Base-by-base conservation (phyloP, 2,113 vertebrate genomes). In the Nansenia antarctica region DNA sequence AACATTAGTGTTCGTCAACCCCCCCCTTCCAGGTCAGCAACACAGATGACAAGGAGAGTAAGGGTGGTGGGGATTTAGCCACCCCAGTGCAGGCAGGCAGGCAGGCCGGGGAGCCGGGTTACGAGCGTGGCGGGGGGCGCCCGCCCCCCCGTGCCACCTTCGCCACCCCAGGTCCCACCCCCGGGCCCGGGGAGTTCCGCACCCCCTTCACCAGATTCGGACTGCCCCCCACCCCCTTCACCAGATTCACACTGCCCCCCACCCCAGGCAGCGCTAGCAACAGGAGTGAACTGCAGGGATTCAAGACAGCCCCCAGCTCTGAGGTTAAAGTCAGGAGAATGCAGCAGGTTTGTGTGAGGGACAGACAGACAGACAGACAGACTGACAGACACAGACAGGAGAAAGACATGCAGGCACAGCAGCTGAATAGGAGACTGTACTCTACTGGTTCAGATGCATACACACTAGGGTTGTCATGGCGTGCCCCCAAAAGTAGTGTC, bases 201-300 rank as follows among this genome's bases (percentile, higher is more conserved):
- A 63, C 67, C 70, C 6, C 79, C 69, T 78, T 82, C 73, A 60
- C 52, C 62, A 76, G 1, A 57, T 39, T 76, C 78, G 78, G 74
- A 65, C 74, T 78, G 59, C 53, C 83, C 67, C 34, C 76, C 14
- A 32, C 45, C n/a, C 45, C 79, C 69, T 78, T 82, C 73, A 60
- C 52, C 62, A 76, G 1, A 57, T 39, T 76, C 78, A 77, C 73
- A 65, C 74, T 78, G 59, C 53, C 83, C 67, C 34, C 76, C 14
- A 32, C 55, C 5, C 55, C 55, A 75, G 26, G 81, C 84, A 82
- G 49, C 85, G 62, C 18, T 73, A 84, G 73, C 55, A 70, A 37
- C 81, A 85, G 88, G 82, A 80, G 30, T 73, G 85, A 85, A 12
- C 65, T 61, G 70, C 87, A 80, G 87, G 87, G 72, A n/a, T 67